Percentiles rank a stretch among this genome's conserved stretches.
These are phyloP conservation scores for Cheilosia vulpina DNA, from an alignment of 2,888 invertebrate species.

Conservation along the genomic window DNA sequence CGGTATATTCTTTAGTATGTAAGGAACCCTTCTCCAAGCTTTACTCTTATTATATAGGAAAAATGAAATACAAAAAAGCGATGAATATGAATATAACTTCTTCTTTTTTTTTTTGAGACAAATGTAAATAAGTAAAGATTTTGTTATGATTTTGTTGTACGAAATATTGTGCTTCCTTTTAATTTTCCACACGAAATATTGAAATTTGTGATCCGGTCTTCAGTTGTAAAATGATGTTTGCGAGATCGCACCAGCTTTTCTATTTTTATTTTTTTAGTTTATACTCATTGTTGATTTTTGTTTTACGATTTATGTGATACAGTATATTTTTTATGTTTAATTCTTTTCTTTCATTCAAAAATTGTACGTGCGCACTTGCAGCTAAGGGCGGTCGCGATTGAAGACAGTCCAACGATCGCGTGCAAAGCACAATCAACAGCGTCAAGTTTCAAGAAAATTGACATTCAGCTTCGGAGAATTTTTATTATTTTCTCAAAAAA, in stretches of 20 bases:
- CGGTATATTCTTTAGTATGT: slow-evolving; percentile 46
- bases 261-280: slow-evolving; percentile 42
- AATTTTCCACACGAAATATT: slow-evolving; percentile 54
- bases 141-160: slow-evolving; percentile 23
- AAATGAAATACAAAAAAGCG: slow-evolving; percentile 59
- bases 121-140: slow-evolving; percentile 57
- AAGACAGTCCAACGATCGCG: slow-evolving; percentile 29
- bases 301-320: slow-evolving; percentile 75
- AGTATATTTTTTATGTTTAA: slow-evolving; percentile 60
- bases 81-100: slow-evolving; percentile 1
- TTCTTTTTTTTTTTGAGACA: slow-evolving; percentile 11
- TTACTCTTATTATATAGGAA: slow-evolving; percentile 71
- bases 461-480: no score
- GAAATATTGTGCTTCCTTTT: slow-evolving; percentile 67
- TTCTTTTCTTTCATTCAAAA: slow-evolving; percentile 29
- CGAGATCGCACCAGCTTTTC: slow-evolving; percentile 40
- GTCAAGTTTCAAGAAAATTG: no score
- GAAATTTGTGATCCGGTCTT: slow-evolving; percentile 65
- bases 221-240: slow-evolving; percentile 40
- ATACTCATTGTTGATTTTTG: slow-evolving; percentile 70
- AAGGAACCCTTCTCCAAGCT: slow-evolving; percentile 70
- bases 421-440: slow-evolving; percentile 61
- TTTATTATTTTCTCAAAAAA: no score
- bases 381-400: slow-evolving; percentile 11
- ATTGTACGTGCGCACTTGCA: slow-evolving; percentile 36